phyloP scores from a whole-genome alignment of 2,113 vertebrate species.

The Pandion haliaetus region DNA sequence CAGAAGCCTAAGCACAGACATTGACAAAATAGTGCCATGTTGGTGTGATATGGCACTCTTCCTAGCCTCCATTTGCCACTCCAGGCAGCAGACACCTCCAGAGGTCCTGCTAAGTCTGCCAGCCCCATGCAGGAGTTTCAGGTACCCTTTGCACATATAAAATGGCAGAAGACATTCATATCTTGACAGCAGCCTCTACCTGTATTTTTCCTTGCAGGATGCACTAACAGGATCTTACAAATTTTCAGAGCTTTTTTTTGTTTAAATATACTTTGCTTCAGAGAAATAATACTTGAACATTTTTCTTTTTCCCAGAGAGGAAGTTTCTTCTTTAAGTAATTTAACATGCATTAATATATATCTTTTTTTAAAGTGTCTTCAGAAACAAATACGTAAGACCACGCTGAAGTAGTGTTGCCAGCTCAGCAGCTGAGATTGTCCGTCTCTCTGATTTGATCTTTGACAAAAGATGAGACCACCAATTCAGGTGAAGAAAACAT shows the following conservation, averaged over 20 bases:
- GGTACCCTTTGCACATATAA: not conserved
- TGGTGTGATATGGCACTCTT: not conserved
- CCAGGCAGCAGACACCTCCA: rapidly evolving
- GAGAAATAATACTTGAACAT: not conserved
- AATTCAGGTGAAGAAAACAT: not conserved
- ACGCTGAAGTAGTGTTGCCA: not conserved
- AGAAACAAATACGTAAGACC: not conserved
- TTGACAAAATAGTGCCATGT: not conserved
- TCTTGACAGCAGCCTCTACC: not conserved
- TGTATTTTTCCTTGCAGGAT: not conserved
- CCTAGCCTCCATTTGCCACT: not conserved
- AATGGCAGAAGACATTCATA: not conserved
- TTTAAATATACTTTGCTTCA: not conserved
- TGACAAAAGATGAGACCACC: not conserved
- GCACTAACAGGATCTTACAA: not conserved
- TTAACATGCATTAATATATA: not conserved
- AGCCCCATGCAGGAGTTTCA: not conserved
- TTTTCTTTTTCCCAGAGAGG: not conserved
- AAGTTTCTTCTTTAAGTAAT: not conserved
- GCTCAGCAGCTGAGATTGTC: not conserved
- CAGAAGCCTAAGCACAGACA: too few species aligned
- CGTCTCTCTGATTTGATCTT: not conserved
- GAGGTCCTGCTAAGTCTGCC: not conserved
- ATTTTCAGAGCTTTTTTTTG: not conserved
- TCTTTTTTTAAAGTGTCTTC: not conserved